Percentiles rank a stretch among this genome's conserved stretches.
Conservation (phyloP, 2,888 invertebrate species). For the Hirtodrosophila cameraria region DNA sequence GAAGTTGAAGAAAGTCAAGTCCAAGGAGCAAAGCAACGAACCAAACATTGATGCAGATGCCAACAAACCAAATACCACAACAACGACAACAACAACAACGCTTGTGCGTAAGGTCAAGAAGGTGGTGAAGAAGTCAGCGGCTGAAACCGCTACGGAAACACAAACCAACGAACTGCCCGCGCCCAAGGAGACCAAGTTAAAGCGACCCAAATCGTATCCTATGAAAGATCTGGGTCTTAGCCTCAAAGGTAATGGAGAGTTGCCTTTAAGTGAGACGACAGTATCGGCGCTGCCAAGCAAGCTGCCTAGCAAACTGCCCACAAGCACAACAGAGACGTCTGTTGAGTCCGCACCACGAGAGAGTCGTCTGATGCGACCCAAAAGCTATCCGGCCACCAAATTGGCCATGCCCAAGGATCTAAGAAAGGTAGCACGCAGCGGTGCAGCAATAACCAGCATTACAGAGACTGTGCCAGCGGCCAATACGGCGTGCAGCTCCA, state of each 20-base stretch:
- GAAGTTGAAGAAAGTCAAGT: constrained; percentile 76
- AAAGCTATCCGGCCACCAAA: constrained; percentile 86
- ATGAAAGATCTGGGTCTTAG: constrained; percentile 82
- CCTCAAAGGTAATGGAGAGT: constrained; percentile 42
- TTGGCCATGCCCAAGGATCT: constrained; percentile 82
- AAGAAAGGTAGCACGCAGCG: constrained; percentile 73
- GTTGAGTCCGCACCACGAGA: constrained; percentile 56
- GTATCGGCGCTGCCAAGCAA: constrained; percentile 38
- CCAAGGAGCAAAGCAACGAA: constrained; percentile 71
- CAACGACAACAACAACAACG: constrained; percentile 53
- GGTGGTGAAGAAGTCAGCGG: constrained; percentile 74
- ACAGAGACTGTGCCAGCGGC: constrained; percentile 25
- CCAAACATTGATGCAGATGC: constrained; percentile 39
- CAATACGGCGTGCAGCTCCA: constrained; percentile 34
- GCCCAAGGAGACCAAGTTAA: constrained; percentile 85
- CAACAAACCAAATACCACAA: constrained; percentile 16
- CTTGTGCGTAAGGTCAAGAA: constrained; percentile 79
- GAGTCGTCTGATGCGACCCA: constrained; percentile 85
- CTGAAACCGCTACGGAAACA: constrained; percentile 30
- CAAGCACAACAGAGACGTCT: constrained; percentile 17
- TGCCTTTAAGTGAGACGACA: constrained; percentile 24
- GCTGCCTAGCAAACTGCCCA: constrained; percentile 51
- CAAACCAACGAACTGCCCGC: constrained; percentile 52
- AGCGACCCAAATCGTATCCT: constrained; percentile 86
- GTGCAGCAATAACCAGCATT: constrained; percentile 64